These are phyloP conservation scores for Nannobrachium achirus DNA, from an alignment of 2,113 vertebrate species.

Conservation along the genomic window DNA sequence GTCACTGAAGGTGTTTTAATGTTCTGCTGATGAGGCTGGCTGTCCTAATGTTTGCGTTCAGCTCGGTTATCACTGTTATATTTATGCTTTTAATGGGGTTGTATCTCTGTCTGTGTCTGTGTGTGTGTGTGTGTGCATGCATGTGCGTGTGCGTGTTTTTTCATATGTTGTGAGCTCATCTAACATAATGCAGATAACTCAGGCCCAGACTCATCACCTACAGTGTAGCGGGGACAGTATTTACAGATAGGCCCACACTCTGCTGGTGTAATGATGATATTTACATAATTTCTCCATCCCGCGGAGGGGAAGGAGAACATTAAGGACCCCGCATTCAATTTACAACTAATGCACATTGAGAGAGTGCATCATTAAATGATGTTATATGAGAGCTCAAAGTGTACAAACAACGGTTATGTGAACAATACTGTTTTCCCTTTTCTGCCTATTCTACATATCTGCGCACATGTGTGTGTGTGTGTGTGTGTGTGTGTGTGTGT, in stretches of 20 bases:
- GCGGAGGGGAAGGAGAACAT: conserved; percentile 53
- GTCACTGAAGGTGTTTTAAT: too few species aligned
- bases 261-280: conserved; percentile 45
- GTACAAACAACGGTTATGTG: conserved; percentile 11
- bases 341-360: conserved; percentile 36
- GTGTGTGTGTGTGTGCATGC: conserved; percentile 6
- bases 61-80: neutral
- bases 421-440: conserved; percentile 16
- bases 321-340: conserved; percentile 38
- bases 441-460: conserved; percentile 6
- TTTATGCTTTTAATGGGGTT: neutral
- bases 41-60: neutral
- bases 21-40: neutral
- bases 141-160: conserved; percentile 37
- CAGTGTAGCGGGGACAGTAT: conserved; percentile 22
- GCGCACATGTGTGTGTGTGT: conserved; percentile 19
- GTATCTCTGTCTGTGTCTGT: neutral
- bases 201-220: conserved; percentile 44
- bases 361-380: conserved; percentile 48
- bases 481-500: conserved; percentile 19
- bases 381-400: conserved; percentile 17
- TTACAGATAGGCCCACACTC: conserved; percentile 50
- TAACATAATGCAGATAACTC: conserved; percentile 21
- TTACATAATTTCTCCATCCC: conserved; percentile 58
- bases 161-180: conserved; percentile 7